phyloP scores from a whole-genome alignment of 2,797 vertebrate species.

The Propithecus deckenii region DNA sequence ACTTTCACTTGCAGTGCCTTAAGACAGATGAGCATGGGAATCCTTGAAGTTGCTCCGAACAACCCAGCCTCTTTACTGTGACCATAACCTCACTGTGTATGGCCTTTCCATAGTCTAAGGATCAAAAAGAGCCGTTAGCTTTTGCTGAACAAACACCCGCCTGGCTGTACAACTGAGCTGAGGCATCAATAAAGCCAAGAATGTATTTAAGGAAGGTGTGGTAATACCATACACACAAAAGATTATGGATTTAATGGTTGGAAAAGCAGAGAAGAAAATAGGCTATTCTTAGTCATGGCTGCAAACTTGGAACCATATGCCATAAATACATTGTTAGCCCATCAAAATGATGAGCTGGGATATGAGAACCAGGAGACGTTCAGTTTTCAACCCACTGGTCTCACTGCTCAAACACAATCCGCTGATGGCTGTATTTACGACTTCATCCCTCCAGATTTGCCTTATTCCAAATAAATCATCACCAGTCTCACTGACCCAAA shows the following conservation, averaged over 20 bases:
- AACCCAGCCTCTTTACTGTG: constrained; percentile 59
- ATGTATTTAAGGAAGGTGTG: constrained; percentile 88
- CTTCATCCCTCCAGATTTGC: constrained; percentile 65
- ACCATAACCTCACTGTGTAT: not conserved
- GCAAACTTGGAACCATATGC: constrained; percentile 79
- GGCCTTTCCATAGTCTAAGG: constrained; percentile 88
- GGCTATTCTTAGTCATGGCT: constrained; percentile 87
- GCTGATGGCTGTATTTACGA: constrained; percentile 74
- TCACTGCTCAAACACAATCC: constrained; percentile 52
- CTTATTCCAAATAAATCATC: constrained; percentile 82
- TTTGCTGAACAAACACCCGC: constrained; percentile 87
- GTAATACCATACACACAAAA: constrained; percentile 83
- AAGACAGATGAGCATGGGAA: not conserved
- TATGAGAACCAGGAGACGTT: constrained; percentile 72
- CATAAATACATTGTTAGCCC: constrained; percentile 85
- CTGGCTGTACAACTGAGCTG: constrained; percentile 86
- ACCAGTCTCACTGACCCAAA: constrained; percentile 81
- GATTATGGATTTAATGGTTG: constrained; percentile 85
- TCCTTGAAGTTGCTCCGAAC: constrained; percentile 66
- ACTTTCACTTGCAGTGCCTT: constrained; percentile 31
- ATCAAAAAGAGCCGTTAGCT: constrained; percentile 88
- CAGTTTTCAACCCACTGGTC: constrained; percentile 62
- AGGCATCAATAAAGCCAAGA: constrained; percentile 90
- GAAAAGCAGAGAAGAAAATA: constrained; percentile 85
- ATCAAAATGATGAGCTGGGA: constrained; percentile 71